A percentile compares a stretch with the other conserved stretches of the same genome.
phyloP scores from a whole-genome alignment of 2,888 invertebrate genomes.

The Coleophora deauratella region DNA sequence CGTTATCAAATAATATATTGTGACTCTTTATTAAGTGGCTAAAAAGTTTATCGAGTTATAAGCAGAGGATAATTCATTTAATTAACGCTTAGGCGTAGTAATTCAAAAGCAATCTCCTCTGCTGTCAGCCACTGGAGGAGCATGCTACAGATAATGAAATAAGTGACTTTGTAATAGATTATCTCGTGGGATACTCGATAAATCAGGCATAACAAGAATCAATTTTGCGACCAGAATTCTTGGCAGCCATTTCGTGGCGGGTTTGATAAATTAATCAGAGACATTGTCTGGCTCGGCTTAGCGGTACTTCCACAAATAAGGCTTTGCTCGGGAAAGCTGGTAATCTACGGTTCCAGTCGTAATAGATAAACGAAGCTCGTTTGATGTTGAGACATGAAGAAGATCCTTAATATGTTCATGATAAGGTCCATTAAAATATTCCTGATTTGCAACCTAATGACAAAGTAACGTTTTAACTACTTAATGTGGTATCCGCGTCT shows the following conservation, averaged over 20 bases:
- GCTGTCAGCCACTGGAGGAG: slow-evolving; percentile 25
- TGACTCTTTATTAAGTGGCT: too few species aligned
- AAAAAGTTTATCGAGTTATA: too few species aligned
- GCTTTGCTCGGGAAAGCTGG: too few species aligned
- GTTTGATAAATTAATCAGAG: slow-evolving; percentile 1
- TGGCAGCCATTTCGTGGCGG: background rate
- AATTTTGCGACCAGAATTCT: slow-evolving; percentile 1
- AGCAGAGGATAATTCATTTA: slow-evolving; percentile 17
- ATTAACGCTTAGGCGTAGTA: slow-evolving; percentile 22
- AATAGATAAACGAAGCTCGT: too few species aligned
- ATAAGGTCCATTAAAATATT: too few species aligned
- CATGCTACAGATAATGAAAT: slow-evolving; percentile 20
- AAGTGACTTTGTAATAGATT: slow-evolving; percentile 13
- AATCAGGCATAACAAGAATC: slow-evolving; percentile 3
- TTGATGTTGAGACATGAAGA: too few species aligned
- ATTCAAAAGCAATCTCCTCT: slow-evolving; percentile 24
- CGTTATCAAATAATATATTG: too few species aligned
- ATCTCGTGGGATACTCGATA: slow-evolving; percentile 3
- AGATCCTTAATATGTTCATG: too few species aligned
- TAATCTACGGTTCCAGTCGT: background rate
- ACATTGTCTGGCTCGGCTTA: background rate
- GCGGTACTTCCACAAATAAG: too few species aligned
- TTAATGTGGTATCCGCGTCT: too few species aligned
- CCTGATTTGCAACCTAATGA: too few species aligned
- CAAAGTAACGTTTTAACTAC: too few species aligned